Conservation (phyloP, 1,140 invertebrate genomes). For the Drosophila sechellia region DNA sequence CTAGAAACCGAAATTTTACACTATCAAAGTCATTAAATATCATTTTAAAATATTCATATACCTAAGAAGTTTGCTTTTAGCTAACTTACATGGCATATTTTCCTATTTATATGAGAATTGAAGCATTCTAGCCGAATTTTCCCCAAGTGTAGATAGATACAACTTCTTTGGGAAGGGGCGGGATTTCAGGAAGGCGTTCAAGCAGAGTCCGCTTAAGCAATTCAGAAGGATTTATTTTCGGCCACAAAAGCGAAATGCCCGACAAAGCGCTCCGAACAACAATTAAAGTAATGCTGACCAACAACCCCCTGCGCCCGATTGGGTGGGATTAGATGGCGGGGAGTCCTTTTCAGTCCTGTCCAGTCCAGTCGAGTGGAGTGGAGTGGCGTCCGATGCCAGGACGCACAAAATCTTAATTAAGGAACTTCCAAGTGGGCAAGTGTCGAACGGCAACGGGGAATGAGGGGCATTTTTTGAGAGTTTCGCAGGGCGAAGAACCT, state of each 20-base stretch:
- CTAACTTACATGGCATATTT: too few species aligned
- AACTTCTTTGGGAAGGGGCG: background rate
- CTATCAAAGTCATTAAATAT: background rate
- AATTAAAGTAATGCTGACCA: slow-evolving; percentile 83
- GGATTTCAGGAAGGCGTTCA: slow-evolving; percentile 58
- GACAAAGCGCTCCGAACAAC: slow-evolving; percentile 73
- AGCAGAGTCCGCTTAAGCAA: slow-evolving; percentile 73
- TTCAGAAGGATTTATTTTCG: slow-evolving; percentile 82
- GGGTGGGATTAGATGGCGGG: slow-evolving; percentile 51
- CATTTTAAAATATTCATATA: background rate
- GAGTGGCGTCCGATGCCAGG: slow-evolving; percentile 42
- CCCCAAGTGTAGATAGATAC: slow-evolving; percentile 17
- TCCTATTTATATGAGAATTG: too few species aligned
- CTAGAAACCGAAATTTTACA: too few species aligned
- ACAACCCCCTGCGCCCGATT: slow-evolving; percentile 44
- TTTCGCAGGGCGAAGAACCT: slow-evolving; percentile 24
- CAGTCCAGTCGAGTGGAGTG: background rate
- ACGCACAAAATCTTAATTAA: slow-evolving; percentile 83
- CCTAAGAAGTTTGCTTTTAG: too few species aligned
- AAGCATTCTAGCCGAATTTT: background rate
- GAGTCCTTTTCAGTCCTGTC: slow-evolving; percentile 12
- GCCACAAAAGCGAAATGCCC: slow-evolving; percentile 76
- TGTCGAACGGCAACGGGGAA: slow-evolving; percentile 40
- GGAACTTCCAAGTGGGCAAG: slow-evolving; percentile 79
- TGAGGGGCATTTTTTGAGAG: slow-evolving; percentile 34